Conservation (phyloP, 2,797 vertebrate genomes). For the Luscinia megarhynchos region DNA sequence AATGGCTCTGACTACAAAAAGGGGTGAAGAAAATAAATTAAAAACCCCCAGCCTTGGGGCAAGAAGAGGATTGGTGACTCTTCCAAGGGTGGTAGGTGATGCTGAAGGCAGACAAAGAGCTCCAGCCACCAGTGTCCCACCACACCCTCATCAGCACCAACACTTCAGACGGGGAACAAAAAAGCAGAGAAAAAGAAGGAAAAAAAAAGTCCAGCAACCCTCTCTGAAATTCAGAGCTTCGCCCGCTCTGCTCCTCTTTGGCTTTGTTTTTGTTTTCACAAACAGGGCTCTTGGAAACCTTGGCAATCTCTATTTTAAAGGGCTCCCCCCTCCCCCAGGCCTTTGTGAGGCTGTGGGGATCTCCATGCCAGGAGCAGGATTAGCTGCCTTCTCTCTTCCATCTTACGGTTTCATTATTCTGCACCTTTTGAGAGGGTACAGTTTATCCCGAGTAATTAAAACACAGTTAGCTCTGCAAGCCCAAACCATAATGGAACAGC, state of each 20-base stretch:
- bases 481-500: slow-evolving; percentile 33
- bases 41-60: rapidly evolving
- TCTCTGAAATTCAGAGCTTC: slow-evolving; percentile 22
- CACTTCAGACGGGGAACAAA: neutral
- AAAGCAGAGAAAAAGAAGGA: neutral
- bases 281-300: slow-evolving; percentile 64
- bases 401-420: slow-evolving; percentile 32
- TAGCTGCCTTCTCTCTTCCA: slow-evolving; percentile 64
- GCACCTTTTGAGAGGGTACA: slow-evolving; percentile 66
- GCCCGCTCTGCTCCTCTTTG: neutral
- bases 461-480: slow-evolving; percentile 45
- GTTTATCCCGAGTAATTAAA: slow-evolving; percentile 64
- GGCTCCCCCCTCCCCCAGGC: slow-evolving; percentile 48
- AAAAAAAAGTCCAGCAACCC: neutral
- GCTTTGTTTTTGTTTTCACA: slow-evolving; percentile 56
- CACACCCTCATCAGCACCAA: neutral
- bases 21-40: neutral
- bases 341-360: slow-evolving; percentile 50
- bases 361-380: slow-evolving; percentile 60
- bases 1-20: neutral
- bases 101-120: neutral
- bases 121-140: neutral
- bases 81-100: neutral
- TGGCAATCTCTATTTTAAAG: slow-evolving; percentile 46
- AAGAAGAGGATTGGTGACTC: neutral